phyloP scores from a whole-genome alignment of 2,113 vertebrate species.

The Emydocephalus ijimae region DNA sequence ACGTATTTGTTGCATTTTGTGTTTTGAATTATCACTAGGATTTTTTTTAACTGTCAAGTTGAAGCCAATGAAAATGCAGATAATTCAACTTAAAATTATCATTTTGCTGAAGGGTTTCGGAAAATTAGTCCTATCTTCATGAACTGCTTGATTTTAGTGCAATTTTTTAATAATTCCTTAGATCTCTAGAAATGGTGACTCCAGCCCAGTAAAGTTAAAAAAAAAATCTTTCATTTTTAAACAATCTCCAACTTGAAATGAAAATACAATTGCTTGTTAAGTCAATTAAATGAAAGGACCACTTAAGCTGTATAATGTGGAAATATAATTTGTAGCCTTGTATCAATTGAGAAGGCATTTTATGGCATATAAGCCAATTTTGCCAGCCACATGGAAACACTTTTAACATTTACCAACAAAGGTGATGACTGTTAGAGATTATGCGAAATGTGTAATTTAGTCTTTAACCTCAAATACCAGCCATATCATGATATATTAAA shows the following conservation, averaged over 20 bases:
- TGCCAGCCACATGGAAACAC: slow-evolving; percentile 73
- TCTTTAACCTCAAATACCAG: slow-evolving; percentile 46
- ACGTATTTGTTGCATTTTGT: neutral
- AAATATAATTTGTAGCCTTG: slow-evolving; percentile 64
- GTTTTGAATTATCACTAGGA: slow-evolving; percentile 11
- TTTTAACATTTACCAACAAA: slow-evolving; percentile 63
- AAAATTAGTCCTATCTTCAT: slow-evolving; percentile 21
- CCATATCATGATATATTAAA: slow-evolving; percentile 52
- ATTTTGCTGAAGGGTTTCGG: slow-evolving; percentile 31
- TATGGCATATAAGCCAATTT: slow-evolving; percentile 47
- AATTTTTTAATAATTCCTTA: slow-evolving; percentile 5
- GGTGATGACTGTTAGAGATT: slow-evolving; percentile 61
- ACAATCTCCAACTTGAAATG: slow-evolving; percentile 2
- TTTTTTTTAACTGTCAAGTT: slow-evolving; percentile 1
- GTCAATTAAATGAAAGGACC: slow-evolving; percentile 21
- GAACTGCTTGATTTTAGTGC: slow-evolving; percentile 13
- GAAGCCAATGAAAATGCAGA: slow-evolving; percentile 20
- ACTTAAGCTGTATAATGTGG: slow-evolving; percentile 49
- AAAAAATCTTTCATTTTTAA: neutral
- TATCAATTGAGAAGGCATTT: slow-evolving; percentile 46
- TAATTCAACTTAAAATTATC: slow-evolving; percentile 31
- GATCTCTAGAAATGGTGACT: neutral
- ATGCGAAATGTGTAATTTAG: slow-evolving; percentile 63
- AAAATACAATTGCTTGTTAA: slow-evolving; percentile 27
- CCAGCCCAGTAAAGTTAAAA: neutral